Evolutionary conservation across 2,888 invertebrate genomes (phyloP).

Genomic region (Iselma pallidipennis): DNA sequence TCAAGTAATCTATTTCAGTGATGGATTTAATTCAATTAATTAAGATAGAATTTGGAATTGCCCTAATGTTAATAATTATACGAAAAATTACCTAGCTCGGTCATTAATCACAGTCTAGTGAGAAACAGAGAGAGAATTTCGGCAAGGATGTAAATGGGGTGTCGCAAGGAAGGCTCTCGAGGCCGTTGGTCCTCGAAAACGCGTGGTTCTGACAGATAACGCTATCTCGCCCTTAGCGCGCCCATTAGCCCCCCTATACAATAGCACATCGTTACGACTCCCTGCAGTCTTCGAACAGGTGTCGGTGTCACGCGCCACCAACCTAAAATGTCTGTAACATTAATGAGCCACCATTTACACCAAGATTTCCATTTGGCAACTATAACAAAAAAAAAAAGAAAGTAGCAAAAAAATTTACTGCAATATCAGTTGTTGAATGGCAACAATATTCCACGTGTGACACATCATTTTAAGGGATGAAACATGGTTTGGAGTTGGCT

Average conservation of each 20-base stretch:
- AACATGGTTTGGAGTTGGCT: constrained; percentile 8
- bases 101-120: constrained; percentile 6
- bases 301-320: constrained; percentile 44
- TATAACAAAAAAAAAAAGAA: background rate
- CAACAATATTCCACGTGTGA: constrained; percentile 2
- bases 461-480: background rate
- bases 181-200: constrained; percentile 41
- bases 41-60: constrained; percentile 13
- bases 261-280: constrained; percentile 49
- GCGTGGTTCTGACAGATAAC: constrained; percentile 54
- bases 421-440: background rate
- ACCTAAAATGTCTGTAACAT: constrained; percentile 39
- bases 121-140: background rate
- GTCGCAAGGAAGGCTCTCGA: constrained; percentile 27
- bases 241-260: constrained; percentile 51
- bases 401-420: background rate
- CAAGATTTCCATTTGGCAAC: background rate
- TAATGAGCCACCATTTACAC: constrained; percentile 37
- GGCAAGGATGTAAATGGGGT: constrained; percentile 32
- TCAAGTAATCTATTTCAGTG: background rate
- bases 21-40: constrained; percentile 6
- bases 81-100: background rate
- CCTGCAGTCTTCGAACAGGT: constrained; percentile 47
- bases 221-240: constrained; percentile 49
- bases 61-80: constrained; percentile 20